A percentile compares a stretch with the other conserved stretches of the same genome.
Conservation (phyloP, 1,140 invertebrate genomes). For the Macrobrachium nipponense region DNA sequence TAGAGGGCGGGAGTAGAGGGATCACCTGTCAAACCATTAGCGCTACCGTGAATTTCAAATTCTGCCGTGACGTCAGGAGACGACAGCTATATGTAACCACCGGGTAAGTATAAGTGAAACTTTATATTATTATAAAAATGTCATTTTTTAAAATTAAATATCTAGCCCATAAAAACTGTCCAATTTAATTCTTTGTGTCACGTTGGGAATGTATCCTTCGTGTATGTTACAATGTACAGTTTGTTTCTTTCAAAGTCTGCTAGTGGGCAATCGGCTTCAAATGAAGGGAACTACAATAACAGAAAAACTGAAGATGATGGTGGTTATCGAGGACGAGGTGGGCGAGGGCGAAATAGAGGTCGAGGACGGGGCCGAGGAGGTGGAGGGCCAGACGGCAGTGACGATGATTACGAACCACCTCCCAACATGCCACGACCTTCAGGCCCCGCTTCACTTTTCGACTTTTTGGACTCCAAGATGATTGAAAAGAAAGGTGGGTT, state of each 20-base stretch:
- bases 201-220: background rate
- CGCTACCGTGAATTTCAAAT: no score
- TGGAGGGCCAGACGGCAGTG: constrained; percentile 65
- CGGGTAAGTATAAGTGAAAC: no score
- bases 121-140: no score
- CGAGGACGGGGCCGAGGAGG: constrained; percentile 47
- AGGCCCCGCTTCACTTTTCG: constrained; percentile 86
- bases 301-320: constrained; percentile 73
- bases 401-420: constrained; percentile 66
- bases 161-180: no score
- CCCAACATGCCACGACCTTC: constrained; percentile 76
- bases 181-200: background rate
- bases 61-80: no score
- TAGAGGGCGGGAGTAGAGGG: no score
- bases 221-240: background rate
- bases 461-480: constrained; percentile 84
- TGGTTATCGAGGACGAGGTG: constrained; percentile 67
- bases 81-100: no score
- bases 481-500: constrained; percentile 50
- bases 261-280: constrained; percentile 23
- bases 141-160: no score
- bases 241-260: constrained; percentile 12
- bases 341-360: constrained; percentile 62
- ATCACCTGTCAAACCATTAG: no score
- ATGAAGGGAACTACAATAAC: constrained; percentile 4